A percentile compares a stretch with the other conserved stretches of the same genome.
phyloP scores from a whole-genome alignment of 2,113 vertebrate species.

The Lepus europaeus region DNA sequence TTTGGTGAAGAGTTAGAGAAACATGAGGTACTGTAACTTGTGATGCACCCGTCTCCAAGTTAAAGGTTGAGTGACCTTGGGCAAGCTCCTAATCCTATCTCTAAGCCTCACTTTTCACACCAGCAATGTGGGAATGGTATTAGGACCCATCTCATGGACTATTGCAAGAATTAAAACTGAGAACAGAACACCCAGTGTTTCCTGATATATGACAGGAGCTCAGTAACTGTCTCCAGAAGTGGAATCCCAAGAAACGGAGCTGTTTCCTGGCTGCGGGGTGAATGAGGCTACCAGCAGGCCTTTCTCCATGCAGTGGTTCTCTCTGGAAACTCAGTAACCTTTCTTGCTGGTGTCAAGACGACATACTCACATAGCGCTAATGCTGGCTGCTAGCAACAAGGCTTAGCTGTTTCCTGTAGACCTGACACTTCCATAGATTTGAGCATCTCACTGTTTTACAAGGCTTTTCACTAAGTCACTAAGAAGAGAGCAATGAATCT shows the following conservation, averaged over 20 bases:
- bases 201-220: not conserved
- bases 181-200: not conserved
- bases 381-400: too few relatives aligned
- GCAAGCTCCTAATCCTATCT: not conserved
- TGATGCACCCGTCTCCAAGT: not conserved
- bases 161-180: not conserved
- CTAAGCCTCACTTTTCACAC: not conserved
- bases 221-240: not conserved
- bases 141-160: not conserved
- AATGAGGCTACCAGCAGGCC: not conserved
- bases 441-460: not conserved
- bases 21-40: not conserved
- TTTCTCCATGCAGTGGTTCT: not conserved
- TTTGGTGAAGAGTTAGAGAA: not conserved
- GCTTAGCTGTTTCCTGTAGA: not conserved
- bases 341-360: not conserved
- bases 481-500: not conserved
- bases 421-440: not conserved
- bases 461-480: not conserved
- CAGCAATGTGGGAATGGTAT: not conserved
- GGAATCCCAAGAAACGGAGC: not conserved
- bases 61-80: not conserved
- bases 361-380: not conserved
- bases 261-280: too few relatives aligned
- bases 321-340: not conserved